Conservation (phyloP, 92 coral and sea anemone species). For the Palythoa grandis region DNA sequence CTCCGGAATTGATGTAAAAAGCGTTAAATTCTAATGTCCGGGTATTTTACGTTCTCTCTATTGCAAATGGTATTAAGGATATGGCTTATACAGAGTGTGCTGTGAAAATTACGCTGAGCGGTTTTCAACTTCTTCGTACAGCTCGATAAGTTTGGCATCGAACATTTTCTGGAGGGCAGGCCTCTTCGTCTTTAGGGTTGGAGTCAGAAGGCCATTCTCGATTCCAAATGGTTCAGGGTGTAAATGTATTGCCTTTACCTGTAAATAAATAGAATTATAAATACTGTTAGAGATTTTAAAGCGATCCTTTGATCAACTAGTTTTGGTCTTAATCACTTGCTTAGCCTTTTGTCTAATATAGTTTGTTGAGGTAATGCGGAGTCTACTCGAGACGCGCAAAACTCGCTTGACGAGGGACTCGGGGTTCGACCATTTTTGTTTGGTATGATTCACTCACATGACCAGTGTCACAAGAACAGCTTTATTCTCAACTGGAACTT, state of each 20-base stretch:
- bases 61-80: background rate
- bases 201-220: constrained; percentile 84
- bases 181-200: constrained; percentile 82
- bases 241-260: constrained; percentile 79
- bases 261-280: background rate
- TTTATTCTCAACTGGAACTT: no score
- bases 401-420: no score
- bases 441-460: no score
- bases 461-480: no score
- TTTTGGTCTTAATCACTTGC: no score
- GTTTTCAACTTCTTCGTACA: constrained; percentile 65
- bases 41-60: background rate
- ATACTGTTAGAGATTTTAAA: background rate
- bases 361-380: no score
- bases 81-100: background rate
- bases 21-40: background rate
- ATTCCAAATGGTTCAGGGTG: constrained; percentile 80
- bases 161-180: constrained; percentile 63
- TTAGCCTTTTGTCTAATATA: no score
- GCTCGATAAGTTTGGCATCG: constrained; percentile 56
- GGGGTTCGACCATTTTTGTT: no score
- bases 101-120: background rate
- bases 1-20: background rate
- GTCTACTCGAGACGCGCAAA: no score
- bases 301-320: no score